These are phyloP conservation scores for Spatulosminthurus flaviceps DNA, from an alignment of 2,888 invertebrate species.

Conservation along the genomic window DNA sequence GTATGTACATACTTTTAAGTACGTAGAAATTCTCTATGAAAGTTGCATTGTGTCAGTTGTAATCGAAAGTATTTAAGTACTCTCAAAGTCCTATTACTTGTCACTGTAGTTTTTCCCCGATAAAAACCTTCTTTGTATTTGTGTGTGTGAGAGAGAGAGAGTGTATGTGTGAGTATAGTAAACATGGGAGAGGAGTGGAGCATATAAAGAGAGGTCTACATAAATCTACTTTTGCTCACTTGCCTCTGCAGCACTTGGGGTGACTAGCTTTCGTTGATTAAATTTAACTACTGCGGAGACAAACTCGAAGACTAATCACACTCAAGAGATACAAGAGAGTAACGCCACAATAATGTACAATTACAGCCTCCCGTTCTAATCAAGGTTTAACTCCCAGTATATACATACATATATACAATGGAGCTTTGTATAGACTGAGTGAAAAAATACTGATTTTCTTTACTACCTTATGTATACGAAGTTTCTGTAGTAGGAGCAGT, in stretches of 20 bases:
- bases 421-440: background rate
- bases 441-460: no score
- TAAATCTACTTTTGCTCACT: constrained; percentile 34
- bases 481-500: no score
- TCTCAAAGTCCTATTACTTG: constrained; percentile 39
- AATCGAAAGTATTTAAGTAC: constrained; percentile 15
- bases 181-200: background rate
- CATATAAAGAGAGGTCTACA: background rate
- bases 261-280: constrained; percentile 55
- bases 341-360: constrained; percentile 61
- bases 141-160: constrained; percentile 7
- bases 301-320: constrained; percentile 60
- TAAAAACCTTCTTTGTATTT: constrained; percentile 19
- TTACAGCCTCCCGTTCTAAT: constrained; percentile 56
- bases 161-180: background rate
- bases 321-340: constrained; percentile 57
- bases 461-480: no score
- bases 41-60: background rate
- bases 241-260: constrained; percentile 19
- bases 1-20: no score
- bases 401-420: background rate
- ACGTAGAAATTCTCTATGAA: no score
- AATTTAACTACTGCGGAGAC: constrained; percentile 60
- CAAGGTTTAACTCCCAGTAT: no score
- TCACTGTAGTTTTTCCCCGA: constrained; percentile 35